Evolutionary conservation across 2,113 vertebrate genomes (phyloP).

Genomic region (Ammodytes dubius): DNA sequence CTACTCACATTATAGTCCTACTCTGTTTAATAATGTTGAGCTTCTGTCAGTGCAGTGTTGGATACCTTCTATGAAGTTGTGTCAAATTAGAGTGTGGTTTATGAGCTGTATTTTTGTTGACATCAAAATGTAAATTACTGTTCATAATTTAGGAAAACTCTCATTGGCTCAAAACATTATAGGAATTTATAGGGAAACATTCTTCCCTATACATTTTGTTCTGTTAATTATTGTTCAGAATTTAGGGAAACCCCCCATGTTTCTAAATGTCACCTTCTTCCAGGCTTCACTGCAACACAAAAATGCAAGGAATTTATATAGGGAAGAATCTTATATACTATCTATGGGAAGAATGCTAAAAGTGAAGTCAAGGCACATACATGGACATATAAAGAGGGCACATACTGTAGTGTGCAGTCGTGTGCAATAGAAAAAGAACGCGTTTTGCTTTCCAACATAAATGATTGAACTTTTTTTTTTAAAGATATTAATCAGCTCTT

Average conservation of each 20-base stretch:
- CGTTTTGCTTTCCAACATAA: constrained; percentile 50
- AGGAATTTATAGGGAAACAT: no score
- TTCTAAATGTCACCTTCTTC: not conserved
- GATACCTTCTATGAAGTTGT: not conserved
- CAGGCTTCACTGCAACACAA: constrained; percentile 4
- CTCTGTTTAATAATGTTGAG: not conserved
- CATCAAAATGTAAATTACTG: not conserved
- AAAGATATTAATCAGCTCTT: constrained; percentile 16
- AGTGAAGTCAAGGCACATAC: constrained; percentile 19
- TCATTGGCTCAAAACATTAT: not conserved
- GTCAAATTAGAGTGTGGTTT: not conserved
- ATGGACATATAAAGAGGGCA: no score
- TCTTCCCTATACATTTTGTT: no score
- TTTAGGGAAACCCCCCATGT: not conserved
- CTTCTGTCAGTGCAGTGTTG: not conserved
- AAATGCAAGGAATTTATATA: constrained; percentile 20
- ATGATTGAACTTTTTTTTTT: constrained; percentile 5
- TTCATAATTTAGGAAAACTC: not conserved
- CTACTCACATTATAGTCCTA: no score
- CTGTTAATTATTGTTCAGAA: not conserved
- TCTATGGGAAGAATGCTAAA: not conserved
- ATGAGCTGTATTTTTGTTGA: not conserved
- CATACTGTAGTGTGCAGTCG: not conserved
- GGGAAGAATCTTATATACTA: no score
- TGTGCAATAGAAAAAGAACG: constrained; percentile 59